These are phyloP conservation scores for Acleris literana DNA, from an alignment of 2,888 invertebrate species.

Conservation along the genomic window DNA sequence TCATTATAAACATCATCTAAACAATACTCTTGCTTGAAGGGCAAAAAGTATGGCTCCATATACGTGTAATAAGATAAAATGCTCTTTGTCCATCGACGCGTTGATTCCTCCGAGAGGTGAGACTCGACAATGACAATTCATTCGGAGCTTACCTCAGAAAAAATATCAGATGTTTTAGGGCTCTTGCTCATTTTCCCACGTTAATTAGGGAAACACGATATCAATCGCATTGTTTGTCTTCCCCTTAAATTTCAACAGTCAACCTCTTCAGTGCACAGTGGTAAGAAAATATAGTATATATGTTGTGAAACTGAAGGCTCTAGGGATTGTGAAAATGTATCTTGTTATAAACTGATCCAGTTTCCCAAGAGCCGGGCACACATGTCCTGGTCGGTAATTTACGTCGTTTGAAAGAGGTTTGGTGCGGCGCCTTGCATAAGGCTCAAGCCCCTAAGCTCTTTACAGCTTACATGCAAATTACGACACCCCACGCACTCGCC, in stretches of 20 bases:
- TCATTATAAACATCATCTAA: background rate
- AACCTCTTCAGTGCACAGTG: background rate
- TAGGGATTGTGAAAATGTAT: conserved; percentile 45
- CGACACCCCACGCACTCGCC: conserved; percentile 51
- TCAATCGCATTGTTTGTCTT: conserved; percentile 26
- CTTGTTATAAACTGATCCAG: conserved; percentile 43
- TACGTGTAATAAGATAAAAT: too few species aligned
- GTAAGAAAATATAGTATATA: background rate
- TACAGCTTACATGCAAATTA: conserved; percentile 67
- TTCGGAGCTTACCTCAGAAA: conserved; percentile 12
- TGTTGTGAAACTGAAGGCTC: conserved; percentile 24
- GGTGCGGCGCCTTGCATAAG: conserved; percentile 65
- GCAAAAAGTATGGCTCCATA: background rate
- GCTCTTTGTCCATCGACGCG: conserved; percentile 1
- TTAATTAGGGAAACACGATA: conserved; percentile 35
- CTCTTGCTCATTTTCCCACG: conserved; percentile 31
- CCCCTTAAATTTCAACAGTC: conserved; percentile 18
- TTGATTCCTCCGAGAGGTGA: conserved; percentile 15
- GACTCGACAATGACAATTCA: conserved; percentile 12
- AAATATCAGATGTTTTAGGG: conserved; percentile 26
- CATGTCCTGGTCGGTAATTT: conserved; percentile 64
- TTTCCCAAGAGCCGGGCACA: conserved; percentile 54
- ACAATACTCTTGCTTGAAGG: conserved; percentile 7
- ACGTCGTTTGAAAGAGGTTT: conserved; percentile 58
- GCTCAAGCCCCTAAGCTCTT: conserved; percentile 68